These are phyloP conservation scores for Hirtodrosophila duncani DNA, from an alignment of 2,888 invertebrate genomes.

Conservation along the genomic window DNA sequence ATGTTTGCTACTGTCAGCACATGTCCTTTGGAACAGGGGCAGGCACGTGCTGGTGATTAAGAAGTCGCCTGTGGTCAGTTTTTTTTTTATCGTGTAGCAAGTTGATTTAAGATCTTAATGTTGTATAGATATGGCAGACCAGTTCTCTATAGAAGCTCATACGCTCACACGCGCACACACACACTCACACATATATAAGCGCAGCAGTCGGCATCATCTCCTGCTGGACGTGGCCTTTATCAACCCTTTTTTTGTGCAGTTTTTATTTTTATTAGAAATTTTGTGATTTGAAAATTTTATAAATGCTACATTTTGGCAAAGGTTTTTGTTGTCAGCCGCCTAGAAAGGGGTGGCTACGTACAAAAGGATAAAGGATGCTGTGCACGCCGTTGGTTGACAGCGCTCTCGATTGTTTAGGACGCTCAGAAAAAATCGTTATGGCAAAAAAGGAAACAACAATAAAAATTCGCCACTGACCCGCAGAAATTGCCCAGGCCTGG, in stretches of 20 bases:
- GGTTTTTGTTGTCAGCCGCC: constrained; percentile 35
- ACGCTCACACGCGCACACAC: background rate
- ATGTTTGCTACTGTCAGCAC: constrained; percentile 29
- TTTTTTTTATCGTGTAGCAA: no score
- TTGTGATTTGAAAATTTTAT: constrained; percentile 51
- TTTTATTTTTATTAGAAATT: constrained; percentile 54
- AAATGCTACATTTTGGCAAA: constrained; percentile 68
- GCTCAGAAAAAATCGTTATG: constrained; percentile 35
- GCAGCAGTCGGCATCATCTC: constrained; percentile 23
- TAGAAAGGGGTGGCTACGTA: constrained; percentile 56
- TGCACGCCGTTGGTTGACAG: constrained; percentile 44
- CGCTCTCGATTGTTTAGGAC: constrained; percentile 49
- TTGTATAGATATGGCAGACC: no score
- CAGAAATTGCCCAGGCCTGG: constrained; percentile 27
- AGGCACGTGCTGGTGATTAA: constrained; percentile 55
- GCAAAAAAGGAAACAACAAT: constrained; percentile 37
- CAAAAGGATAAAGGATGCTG: constrained; percentile 46
- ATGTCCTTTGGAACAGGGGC: constrained; percentile 18
- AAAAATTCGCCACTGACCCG: constrained; percentile 34
- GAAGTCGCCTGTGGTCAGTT: constrained; percentile 47
- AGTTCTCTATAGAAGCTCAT: background rate
- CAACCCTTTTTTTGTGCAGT: constrained; percentile 56
- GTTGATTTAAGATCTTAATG: constrained; percentile 10
- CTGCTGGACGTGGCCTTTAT: constrained; percentile 22
- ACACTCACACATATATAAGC: background rate